phyloP scores from a whole-genome alignment of 1,140 invertebrate species.

The Tetraneura akinire region DNA sequence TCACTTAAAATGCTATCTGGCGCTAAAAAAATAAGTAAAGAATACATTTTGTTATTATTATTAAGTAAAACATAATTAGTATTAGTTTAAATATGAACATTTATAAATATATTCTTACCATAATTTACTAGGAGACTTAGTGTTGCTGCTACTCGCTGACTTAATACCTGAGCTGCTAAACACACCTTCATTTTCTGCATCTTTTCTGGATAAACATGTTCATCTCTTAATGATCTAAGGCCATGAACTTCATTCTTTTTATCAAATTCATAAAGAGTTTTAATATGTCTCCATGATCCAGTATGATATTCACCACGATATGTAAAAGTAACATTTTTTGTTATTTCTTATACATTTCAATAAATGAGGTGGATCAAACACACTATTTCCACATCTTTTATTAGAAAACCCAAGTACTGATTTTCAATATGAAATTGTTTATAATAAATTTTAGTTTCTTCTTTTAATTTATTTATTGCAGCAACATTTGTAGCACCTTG shows the following conservation, averaged over 20 bases:
- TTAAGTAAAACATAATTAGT: too few species aligned
- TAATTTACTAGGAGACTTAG: conserved; percentile 3
- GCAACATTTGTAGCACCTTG: conserved; percentile 5
- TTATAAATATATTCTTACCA: neutral
- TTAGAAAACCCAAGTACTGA: neutral
- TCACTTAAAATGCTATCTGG: conserved; percentile 6
- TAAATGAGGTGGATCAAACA: neutral
- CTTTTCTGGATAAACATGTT: neutral
- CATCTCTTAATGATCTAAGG: neutral
- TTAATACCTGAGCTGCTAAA: neutral
- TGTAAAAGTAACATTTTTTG: neutral
- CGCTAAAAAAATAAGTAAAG: neutral
- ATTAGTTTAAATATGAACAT: neutral
- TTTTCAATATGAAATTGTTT: neutral
- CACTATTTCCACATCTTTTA: neutral
- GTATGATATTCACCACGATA: neutral
- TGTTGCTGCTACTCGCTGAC: neutral
- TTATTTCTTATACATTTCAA: neutral
- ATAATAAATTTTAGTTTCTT: neutral
- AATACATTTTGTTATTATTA: neutral
- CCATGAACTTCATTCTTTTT: neutral
- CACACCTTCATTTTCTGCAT: neutral
- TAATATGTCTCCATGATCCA: neutral
- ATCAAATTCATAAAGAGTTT: neutral
- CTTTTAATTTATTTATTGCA: neutral